Conservation (phyloP, 2,113 vertebrate genomes). For the Alligator sinensis region DNA sequence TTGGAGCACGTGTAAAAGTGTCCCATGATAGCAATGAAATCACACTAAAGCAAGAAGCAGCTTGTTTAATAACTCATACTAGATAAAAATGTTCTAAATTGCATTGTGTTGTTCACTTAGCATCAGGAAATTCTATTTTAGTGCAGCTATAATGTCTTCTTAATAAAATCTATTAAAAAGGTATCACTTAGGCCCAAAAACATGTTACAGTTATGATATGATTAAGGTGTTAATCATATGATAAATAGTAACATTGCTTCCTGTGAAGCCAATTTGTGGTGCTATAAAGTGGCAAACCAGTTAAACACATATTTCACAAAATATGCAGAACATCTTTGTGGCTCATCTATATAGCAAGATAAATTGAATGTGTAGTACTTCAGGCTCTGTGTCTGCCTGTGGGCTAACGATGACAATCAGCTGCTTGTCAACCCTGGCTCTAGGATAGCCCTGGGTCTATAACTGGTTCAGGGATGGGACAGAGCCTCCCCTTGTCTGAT, state of each 20-base stretch:
- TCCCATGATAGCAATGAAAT: background rate
- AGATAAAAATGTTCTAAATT: background rate
- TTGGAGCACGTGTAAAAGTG: too few species aligned
- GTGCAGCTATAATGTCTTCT: background rate
- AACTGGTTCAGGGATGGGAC: too few species aligned
- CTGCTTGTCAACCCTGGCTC: too few species aligned
- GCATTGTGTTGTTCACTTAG: background rate
- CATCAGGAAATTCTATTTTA: rapidly evolving
- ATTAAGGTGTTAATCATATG: too few species aligned
- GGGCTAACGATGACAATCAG: too few species aligned
- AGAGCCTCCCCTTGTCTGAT: too few species aligned
- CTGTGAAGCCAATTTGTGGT: background rate
- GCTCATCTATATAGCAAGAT: background rate
- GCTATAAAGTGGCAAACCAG: background rate
- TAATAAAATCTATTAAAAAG: background rate
- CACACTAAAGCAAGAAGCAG: background rate
- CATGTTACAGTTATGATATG: too few species aligned
- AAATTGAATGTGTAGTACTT: too few species aligned
- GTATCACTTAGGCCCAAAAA: background rate
- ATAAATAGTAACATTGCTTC: too few species aligned
- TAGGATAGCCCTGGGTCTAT: too few species aligned
- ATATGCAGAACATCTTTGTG: background rate
- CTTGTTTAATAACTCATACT: background rate
- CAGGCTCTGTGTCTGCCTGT: too few species aligned
- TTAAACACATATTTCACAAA: background rate